phyloP scores from a whole-genome alignment of 1,140 invertebrate species.

The Diabrotica virgifera region DNA sequence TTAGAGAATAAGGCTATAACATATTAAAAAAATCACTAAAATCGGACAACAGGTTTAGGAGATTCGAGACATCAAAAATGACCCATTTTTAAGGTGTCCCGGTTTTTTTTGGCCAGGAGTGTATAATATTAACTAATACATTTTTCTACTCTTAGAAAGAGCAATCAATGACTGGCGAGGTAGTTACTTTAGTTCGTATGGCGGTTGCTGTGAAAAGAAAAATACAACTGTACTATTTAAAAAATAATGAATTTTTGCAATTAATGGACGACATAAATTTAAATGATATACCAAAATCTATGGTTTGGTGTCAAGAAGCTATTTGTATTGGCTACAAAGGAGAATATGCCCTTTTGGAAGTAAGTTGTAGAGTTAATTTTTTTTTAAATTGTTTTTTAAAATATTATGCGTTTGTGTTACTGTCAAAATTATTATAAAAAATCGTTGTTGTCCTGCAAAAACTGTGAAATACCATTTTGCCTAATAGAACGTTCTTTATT shows the following conservation, averaged over 20 bases:
- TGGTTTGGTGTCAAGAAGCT: constrained; percentile 83
- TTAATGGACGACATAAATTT: constrained; percentile 73
- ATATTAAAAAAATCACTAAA: no score
- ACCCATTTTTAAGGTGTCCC: no score
- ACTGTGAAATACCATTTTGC: no score
- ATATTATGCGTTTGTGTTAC: neutral
- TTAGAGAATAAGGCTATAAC: no score
- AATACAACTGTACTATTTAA: constrained; percentile 87
- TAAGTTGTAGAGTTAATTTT: constrained; percentile 48
- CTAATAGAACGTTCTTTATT: no score
- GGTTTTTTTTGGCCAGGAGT: no score
- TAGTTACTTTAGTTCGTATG: constrained; percentile 70
- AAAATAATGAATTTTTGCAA: constrained; percentile 77
- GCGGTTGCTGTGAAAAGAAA: constrained; percentile 87
- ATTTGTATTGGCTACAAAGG: constrained; percentile 81
- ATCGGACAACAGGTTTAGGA: no score
- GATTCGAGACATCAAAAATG: no score
- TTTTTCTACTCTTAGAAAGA: constrained; percentile 51
- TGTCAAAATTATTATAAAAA: neutral
- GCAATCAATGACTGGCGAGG: constrained; percentile 66
- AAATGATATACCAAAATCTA: constrained; percentile 76
- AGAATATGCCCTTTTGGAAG: constrained; percentile 77
- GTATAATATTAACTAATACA: constrained; percentile 13
- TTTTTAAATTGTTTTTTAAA: neutral
- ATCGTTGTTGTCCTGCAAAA: no score